A percentile compares a stretch with the other conserved stretches of the same genome.
These are phyloP conservation scores for Bungarus multicinctus DNA, from an alignment of 2,113 vertebrate genomes.

Conservation along the genomic window DNA sequence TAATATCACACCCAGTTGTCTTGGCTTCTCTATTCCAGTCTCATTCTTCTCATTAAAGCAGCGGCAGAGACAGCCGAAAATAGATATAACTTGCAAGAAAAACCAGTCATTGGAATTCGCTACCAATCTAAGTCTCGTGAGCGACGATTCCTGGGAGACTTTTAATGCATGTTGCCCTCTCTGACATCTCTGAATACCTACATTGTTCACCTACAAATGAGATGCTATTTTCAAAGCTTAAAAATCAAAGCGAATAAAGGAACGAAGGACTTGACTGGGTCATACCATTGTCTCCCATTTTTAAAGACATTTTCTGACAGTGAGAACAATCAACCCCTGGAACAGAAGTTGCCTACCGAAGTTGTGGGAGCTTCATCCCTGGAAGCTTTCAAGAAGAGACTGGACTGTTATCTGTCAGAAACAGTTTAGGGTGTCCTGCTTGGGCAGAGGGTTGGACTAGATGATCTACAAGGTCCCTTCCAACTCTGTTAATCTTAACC, in stretches of 20 bases:
- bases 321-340: too few species aligned
- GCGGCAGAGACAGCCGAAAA: background rate
- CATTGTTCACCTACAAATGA: background rate
- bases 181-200: background rate
- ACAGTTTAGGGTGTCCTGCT: too few species aligned
- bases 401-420: too few species aligned
- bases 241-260: background rate
- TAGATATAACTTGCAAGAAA: background rate
- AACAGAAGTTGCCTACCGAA: too few species aligned
- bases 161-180: background rate
- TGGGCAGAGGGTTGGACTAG: too few species aligned
- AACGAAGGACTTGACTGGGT: background rate
- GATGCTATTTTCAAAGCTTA: background rate
- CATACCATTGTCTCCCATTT: too few species aligned
- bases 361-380: too few species aligned
- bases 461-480: too few species aligned
- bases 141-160: background rate
- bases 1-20: background rate
- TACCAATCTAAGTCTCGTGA: background rate
- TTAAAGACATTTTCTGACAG: too few species aligned
- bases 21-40: too few species aligned
- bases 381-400: too few species aligned
- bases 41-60: background rate
- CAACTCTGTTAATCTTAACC: too few species aligned
- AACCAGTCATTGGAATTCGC: background rate